phyloP scores from a whole-genome alignment of 2,113 vertebrate species.

The Murina feae region DNA sequence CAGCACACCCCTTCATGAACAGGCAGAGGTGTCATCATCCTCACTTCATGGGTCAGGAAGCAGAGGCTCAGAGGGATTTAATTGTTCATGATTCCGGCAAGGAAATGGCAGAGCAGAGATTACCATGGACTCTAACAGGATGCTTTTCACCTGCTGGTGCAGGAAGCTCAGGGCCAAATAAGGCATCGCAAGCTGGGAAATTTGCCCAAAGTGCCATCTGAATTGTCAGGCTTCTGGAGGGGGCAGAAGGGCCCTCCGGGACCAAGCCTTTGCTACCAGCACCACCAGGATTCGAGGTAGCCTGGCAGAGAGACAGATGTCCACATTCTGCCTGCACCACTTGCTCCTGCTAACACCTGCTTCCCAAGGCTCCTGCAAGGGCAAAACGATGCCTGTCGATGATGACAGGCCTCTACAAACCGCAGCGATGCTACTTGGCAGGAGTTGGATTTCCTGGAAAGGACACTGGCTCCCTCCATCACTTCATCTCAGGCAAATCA shows the following conservation, averaged over 20 bases:
- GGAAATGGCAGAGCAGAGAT: not conserved
- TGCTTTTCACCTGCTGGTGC: not conserved
- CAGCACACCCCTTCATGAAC: not conserved
- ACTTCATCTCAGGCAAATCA: not conserved
- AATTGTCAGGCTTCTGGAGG: not conserved
- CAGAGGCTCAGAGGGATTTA: not conserved
- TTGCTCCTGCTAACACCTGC: rapidly evolving
- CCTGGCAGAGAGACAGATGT: too few relatives aligned
- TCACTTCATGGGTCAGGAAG: not conserved
- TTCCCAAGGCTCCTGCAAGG: not conserved
- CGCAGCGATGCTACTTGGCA: not conserved
- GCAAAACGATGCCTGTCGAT: rapidly evolving
- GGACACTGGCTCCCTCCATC: not conserved
- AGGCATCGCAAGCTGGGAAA: not conserved
- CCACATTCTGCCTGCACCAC: not conserved
- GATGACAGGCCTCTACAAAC: not conserved
- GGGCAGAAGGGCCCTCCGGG: not conserved
- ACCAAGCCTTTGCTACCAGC: not conserved
- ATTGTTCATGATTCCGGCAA: not conserved
- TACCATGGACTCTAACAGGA: not conserved
- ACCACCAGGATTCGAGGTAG: not conserved
- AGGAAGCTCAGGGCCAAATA: not conserved
- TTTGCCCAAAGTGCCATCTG: not conserved
- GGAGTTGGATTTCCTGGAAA: not conserved
- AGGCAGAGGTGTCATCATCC: not conserved